Evolutionary conservation across 1,140 invertebrate species (phyloP), one percentile per base, ranked within the genome.

Genomic region (Euwallacea fornicatus): DNA sequence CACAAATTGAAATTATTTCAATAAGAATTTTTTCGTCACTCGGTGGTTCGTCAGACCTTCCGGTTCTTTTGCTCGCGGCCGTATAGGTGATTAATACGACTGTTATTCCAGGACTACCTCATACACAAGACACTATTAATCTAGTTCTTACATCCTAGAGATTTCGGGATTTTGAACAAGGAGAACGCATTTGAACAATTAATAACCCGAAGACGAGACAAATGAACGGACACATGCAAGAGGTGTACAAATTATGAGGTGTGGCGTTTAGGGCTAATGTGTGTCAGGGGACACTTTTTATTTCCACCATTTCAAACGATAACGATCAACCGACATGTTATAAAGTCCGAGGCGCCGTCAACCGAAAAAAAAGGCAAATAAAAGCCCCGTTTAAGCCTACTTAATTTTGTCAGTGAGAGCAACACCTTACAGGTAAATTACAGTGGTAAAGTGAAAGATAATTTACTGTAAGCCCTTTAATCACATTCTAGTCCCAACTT

Each of bases 371-470:
- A 50, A 50, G 46, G 46, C 46, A 50, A 50, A 50, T 50, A 50
- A 50, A 13, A 6, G 46, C 46, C 9, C 46, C 66, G 46, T 60
- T 60, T 61, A 69, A 47, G 46, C 44, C 66, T 69, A 47, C 58
- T 64, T 70, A 62, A 62, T 44, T 62, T 42, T 54, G 50, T 53
- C 66, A 62, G n/a, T 69, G 7, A 62, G 44, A n/a, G 56, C 44
- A 47, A 62, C 33, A 69, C 41, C 66, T 69, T 58, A 69, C 66
- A 69, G 43, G 47, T 62, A 69, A 69, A 69, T 69, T 69, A 69
- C 47, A 69, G 66, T 58, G 56, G 56, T 42, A 69, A 61, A 69
- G 66, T 69, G 58, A 69, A 69, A 69, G 56, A 60, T 69, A 69
- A 69, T 69, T 69, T 69, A 61, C 66, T 69, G 66, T 69, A 53